Conservation (phyloP, 2,888 invertebrate species). For the Ophion costatus region DNA sequence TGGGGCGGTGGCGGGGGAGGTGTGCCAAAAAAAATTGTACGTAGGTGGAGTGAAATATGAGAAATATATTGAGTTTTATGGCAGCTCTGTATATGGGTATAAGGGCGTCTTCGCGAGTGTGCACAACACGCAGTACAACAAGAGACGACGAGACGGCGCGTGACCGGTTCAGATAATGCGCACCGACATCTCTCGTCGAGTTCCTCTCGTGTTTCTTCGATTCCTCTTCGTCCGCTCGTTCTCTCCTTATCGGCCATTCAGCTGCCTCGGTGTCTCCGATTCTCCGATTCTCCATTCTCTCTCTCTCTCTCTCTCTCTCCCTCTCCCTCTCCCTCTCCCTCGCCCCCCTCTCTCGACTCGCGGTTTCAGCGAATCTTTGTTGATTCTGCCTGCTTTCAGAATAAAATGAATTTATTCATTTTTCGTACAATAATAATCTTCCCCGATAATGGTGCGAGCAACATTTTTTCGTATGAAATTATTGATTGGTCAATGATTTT, state of each 20-base stretch:
- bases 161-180: conserved; percentile 60
- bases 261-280: conserved; percentile 30
- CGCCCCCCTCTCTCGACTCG: conserved; percentile 16
- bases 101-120: background rate
- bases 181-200: conserved; percentile 60
- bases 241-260: conserved; percentile 41
- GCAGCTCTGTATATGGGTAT: background rate
- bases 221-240: conserved; percentile 13
- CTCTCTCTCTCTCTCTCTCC: conserved; percentile 25
- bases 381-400: conserved; percentile 8
- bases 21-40: too few species aligned
- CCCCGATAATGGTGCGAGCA: background rate
- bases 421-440: conserved; percentile 56
- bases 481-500: too few species aligned
- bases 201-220: conserved; percentile 39
- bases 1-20: too few species aligned
- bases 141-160: conserved; percentile 33
- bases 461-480: too few species aligned
- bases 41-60: too few species aligned
- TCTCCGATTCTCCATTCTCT: conserved; percentile 25
- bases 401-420: conserved; percentile 23
- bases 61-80: too few species aligned
- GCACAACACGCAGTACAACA: background rate
- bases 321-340: conserved; percentile 8
- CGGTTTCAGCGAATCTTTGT: background rate